Percentiles rank a stretch among this genome's conserved stretches.
These are phyloP conservation scores for Rissa tridactyla DNA, from an alignment of 2,113 vertebrate species.

Conservation along the genomic window DNA sequence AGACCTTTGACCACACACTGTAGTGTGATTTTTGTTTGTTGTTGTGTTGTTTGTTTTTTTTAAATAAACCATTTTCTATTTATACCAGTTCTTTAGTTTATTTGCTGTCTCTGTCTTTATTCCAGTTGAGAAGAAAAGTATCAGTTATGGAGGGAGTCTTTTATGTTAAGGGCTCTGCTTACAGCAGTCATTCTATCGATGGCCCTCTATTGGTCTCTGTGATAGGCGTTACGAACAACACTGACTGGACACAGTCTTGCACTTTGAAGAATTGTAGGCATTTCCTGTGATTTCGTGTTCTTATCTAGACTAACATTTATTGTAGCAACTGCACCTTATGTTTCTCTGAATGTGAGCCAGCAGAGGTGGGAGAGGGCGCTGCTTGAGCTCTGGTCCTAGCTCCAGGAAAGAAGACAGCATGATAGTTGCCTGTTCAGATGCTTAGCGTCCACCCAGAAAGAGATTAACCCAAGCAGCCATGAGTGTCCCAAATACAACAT, in stretches of 20 bases:
- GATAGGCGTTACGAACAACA: neutral
- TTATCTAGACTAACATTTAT: neutral
- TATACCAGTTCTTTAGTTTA: neutral
- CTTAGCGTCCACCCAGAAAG: neutral
- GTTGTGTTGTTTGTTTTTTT: neutral
- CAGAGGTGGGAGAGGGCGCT: neutral
- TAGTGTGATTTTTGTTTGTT: neutral
- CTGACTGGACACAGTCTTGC: neutral
- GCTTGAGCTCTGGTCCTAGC: neutral
- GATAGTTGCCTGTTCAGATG: neutral
- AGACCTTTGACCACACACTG: neutral
- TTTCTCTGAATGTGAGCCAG: neutral
- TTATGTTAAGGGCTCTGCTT: neutral
- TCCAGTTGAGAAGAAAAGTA: neutral
- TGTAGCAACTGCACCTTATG: neutral
- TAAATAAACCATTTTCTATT: neutral
- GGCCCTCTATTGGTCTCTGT: neutral
- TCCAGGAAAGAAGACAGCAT: neutral
- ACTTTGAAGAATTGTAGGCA: neutral
- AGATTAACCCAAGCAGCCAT: neutral
- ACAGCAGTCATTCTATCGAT: neutral
- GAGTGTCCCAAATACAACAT: neutral
- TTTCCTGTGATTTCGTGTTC: neutral
- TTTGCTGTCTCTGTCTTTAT: neutral
- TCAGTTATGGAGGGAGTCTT: neutral